These are phyloP conservation scores for Drosophila yooni DNA, from an alignment of 2,888 invertebrate species.

Conservation along the genomic window DNA sequence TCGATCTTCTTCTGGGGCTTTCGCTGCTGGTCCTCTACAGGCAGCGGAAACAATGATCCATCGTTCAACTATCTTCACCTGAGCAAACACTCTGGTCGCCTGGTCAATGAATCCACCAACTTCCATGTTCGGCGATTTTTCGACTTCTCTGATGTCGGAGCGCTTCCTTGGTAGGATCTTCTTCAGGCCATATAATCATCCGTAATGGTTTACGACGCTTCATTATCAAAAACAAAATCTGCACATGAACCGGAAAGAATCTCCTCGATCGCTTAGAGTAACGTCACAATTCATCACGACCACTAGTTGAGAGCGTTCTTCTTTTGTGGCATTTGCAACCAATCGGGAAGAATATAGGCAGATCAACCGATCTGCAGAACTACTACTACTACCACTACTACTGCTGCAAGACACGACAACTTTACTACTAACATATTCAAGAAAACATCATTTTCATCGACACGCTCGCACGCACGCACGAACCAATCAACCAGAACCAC, in stretches of 20 bases:
- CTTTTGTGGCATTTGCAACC: slow-evolving; percentile 31
- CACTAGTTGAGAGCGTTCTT: slow-evolving; percentile 19
- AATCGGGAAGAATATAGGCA: slow-evolving; percentile 12
- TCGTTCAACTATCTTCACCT: slow-evolving; percentile 35
- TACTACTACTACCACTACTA: not conserved
- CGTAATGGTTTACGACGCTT: slow-evolving; percentile 34
- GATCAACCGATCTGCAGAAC: slow-evolving; percentile 37
- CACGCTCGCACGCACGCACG: slow-evolving; percentile 48
- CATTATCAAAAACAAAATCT: slow-evolving; percentile 26
- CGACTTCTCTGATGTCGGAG: slow-evolving; percentile 38
- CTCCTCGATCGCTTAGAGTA: slow-evolving; percentile 35
- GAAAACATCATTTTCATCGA: slow-evolving; percentile 56
- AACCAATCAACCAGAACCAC: slow-evolving; percentile 27
- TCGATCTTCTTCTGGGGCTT: slow-evolving; percentile 36
- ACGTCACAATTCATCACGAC: slow-evolving; percentile 33
- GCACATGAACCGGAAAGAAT: slow-evolving; percentile 24
- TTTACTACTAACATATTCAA: slow-evolving; percentile 39
- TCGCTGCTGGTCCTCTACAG: slow-evolving; percentile 27
- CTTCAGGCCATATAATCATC: slow-evolving; percentile 19
- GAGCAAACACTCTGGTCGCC: slow-evolving; percentile 15
- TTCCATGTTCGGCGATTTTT: slow-evolving; percentile 20
- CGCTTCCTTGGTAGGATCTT: slow-evolving; percentile 19
- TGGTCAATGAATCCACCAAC: slow-evolving; percentile 17
- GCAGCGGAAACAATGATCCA: slow-evolving; percentile 31
- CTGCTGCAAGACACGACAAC: slow-evolving; percentile 23